A percentile compares a stretch with the other conserved stretches of the same genome.
Conservation (phyloP, 2,888 invertebrate species). For the Papilio gigon region DNA sequence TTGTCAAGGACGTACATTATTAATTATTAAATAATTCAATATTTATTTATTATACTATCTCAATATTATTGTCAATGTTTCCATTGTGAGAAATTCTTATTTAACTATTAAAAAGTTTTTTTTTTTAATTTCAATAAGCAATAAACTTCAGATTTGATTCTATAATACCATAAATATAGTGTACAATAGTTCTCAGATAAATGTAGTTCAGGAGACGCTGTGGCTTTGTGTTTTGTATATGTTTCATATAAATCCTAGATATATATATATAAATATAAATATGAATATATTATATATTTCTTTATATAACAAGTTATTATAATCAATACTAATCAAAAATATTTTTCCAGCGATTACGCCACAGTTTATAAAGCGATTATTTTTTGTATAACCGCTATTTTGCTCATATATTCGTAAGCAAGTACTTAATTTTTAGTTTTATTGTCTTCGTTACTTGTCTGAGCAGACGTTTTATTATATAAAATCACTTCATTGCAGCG, state of each 20-base stretch:
- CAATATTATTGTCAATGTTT: constrained; percentile 61
- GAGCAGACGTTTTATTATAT: not conserved
- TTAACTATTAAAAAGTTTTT: constrained; percentile 33
- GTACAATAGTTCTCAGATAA: constrained; percentile 42
- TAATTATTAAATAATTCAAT: constrained; percentile 45
- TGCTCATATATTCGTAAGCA: not conserved
- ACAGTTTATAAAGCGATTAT: not conserved
- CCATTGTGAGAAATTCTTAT: constrained; percentile 46
- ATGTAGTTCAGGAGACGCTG: constrained; percentile 24
- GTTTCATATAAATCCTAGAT: constrained; percentile 4
- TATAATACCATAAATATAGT: constrained; percentile 42
- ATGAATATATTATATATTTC: not conserved
- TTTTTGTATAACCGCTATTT: not conserved
- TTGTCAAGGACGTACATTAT: constrained; percentile 56
- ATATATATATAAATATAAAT: not conserved
- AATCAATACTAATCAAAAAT: constrained; percentile 1
- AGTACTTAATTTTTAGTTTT: not conserved
- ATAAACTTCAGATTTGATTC: constrained; percentile 44
- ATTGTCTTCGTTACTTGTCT: not conserved
- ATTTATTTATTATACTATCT: constrained; percentile 41
- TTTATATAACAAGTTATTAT: not conserved
- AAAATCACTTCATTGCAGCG: not conserved
- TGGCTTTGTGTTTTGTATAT: constrained; percentile 26
- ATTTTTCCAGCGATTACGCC: not conserved
- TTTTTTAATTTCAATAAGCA: constrained; percentile 40